Percentiles rank a stretch among this genome's conserved stretches.
phyloP scores from a whole-genome alignment of 2,888 invertebrate species.

The Helobdella robusta region DNA sequence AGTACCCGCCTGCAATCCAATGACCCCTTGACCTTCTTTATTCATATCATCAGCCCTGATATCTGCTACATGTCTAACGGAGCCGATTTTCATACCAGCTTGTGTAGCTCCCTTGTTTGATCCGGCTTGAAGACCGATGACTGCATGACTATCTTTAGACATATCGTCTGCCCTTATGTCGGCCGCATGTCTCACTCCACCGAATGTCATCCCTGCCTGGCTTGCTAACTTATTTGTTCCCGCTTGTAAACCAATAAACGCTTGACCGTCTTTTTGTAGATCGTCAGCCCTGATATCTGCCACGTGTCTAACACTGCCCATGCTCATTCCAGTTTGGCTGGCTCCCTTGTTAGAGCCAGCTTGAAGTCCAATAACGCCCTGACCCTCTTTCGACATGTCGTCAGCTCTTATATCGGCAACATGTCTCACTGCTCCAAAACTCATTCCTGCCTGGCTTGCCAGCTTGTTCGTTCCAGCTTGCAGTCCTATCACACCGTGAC shows the following conservation, averaged over 20 bases:
- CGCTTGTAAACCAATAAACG: constrained; percentile 42
- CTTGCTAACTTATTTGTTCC: constrained; percentile 46
- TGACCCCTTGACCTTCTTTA: constrained; percentile 39
- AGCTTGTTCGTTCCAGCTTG: constrained; percentile 46
- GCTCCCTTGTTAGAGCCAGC: constrained; percentile 46
- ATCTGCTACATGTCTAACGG: constrained; percentile 40
- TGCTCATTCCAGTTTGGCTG: constrained; percentile 44
- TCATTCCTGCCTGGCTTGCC: constrained; percentile 44
- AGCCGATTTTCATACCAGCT: constrained; percentile 44
- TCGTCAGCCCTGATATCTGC: constrained; percentile 45
- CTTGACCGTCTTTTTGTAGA: constrained; percentile 38
- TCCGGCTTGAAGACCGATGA: constrained; percentile 45
- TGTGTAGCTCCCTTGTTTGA: constrained; percentile 46
- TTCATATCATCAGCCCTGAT: constrained; percentile 29
- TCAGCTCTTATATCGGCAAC: constrained; percentile 45
- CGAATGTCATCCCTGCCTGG: constrained; percentile 46
- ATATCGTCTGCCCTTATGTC: constrained; percentile 45
- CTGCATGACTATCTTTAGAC: constrained; percentile 38
- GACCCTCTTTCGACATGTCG: constrained; percentile 39
- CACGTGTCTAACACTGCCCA: constrained; percentile 43
- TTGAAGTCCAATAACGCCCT: constrained; percentile 42
- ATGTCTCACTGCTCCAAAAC: constrained; percentile 42
- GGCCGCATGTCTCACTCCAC: constrained; percentile 43
- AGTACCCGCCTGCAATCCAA: constrained; percentile 42
- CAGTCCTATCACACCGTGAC: constrained; percentile 41